Percentiles rank a stretch among this genome's conserved stretches.
These are phyloP conservation scores for Datnioides undecimradiatus DNA, from an alignment of 2,113 vertebrate genomes.

Conservation along the genomic window DNA sequence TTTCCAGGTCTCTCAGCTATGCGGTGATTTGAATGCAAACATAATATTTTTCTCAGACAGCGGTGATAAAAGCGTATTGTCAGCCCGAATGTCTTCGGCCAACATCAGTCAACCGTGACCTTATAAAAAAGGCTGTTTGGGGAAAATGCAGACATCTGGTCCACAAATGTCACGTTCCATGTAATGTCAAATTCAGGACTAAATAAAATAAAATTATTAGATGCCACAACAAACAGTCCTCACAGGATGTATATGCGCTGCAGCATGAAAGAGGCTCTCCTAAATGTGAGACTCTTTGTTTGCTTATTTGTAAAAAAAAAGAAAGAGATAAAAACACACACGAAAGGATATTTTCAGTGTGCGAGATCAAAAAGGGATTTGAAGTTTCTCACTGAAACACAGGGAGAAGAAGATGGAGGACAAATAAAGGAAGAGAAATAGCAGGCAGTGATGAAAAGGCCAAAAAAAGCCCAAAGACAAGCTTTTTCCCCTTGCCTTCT, in stretches of 20 bases:
- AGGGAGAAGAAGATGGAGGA: neutral
- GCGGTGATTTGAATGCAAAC: conserved; percentile 49
- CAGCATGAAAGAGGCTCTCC: conserved; percentile 25
- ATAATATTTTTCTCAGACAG: conserved; percentile 38
- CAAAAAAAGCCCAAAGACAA: neutral
- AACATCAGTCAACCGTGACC: conserved; percentile 57
- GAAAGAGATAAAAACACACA: conserved; percentile 12
- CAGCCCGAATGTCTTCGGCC: conserved; percentile 51
- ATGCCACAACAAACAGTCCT: conserved; percentile 62
- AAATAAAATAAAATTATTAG: conserved; percentile 65
- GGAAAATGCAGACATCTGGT: conserved; percentile 77
- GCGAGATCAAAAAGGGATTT: neutral
- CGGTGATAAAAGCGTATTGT: conserved; percentile 55
- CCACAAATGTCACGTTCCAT: conserved; percentile 73
- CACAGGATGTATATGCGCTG: conserved; percentile 30
- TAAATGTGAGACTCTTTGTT: conserved; percentile 38
- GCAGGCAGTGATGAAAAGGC: neutral
- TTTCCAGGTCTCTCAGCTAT: conserved; percentile 35
- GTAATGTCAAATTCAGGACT: conserved; percentile 49
- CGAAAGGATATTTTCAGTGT: neutral
- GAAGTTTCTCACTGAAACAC: neutral
- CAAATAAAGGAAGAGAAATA: neutral
- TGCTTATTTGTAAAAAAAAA: conserved; percentile 37
- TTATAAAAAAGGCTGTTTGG: conserved; percentile 36
- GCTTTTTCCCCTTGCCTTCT: neutral